Evolutionary conservation across 2,113 vertebrate species (phyloP), one percentile per base, ranked within the genome.

Genomic region (Semicossyphus pulcher): DNA sequence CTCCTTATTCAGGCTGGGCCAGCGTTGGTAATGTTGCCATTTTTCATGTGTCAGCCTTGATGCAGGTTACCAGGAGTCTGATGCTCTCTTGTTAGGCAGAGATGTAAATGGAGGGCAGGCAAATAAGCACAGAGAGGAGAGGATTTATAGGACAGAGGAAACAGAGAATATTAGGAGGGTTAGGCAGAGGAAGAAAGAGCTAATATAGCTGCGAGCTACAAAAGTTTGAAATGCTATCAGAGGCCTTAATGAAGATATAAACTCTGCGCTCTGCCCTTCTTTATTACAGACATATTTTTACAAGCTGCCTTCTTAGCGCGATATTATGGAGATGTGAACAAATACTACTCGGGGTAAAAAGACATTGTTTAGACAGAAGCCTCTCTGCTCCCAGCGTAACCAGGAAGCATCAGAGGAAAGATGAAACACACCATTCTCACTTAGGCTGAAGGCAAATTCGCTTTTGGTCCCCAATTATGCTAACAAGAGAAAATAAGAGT

Each of bases 41-140:
- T 97, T 96, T 95, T 98, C 96, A 98, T 95, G 93, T 97, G 96
- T 97, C 97, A 96, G 88, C 93, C 92, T 87, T 93, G 93, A 96
- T 95, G 94, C 95, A 94, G 91, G 93, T 93, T 94, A 94, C 91
- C 91, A 89, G 89, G 91, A 93, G 92, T 83, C 90, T 62, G 91
- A 94, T 89, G 87, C 83, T 70, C 76, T 66, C 70, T 87, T 36
- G 54, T 88, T 91, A 94, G 87, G 82, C 75, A 69, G 59, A 83
- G 72, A 85, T 81, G 78, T 62, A 65, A 83, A 78, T 68, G 44
- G 63, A 63, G 74, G 51, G 37, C 48, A 54, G 32, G 53, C 42
- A 56, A 60, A 52, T 76, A 29, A 67, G 77, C 49, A 77, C 56
- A 42, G 42, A 62, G 41, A 73, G 57, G 20, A 59, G 15, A 78